These are phyloP conservation scores for Panthera tigris DNA, from an alignment of 2,113 vertebrate species.

Conservation along the genomic window DNA sequence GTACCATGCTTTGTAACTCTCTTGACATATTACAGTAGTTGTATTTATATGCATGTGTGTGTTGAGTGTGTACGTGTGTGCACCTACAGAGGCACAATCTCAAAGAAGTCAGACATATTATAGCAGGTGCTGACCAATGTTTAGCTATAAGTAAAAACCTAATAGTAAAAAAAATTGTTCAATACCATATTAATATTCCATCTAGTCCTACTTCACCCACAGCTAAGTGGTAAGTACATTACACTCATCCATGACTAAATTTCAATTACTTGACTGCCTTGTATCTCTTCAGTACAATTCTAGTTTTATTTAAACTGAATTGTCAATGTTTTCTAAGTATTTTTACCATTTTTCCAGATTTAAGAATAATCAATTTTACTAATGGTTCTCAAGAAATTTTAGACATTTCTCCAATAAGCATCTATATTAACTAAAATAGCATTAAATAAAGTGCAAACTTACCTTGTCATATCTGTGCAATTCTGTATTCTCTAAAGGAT, in stretches of 20 bases:
- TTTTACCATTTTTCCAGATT: slow-evolving; percentile 55
- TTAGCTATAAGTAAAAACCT: slow-evolving; percentile 29
- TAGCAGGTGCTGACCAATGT: background rate
- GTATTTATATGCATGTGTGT: background rate
- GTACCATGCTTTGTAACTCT: background rate
- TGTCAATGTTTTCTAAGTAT: slow-evolving; percentile 64
- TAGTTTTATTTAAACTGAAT: slow-evolving; percentile 57
- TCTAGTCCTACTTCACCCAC: slow-evolving; percentile 2
- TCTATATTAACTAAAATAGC: slow-evolving; percentile 69
- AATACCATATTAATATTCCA: slow-evolving; percentile 49
- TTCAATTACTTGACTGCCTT: slow-evolving; percentile 51
- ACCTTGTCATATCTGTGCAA: slow-evolving; percentile 67
- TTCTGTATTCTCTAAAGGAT: slow-evolving; percentile 72
- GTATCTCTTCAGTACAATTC: background rate
- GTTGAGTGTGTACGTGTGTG: background rate
- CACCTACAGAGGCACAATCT: background rate
- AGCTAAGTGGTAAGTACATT: slow-evolving; percentile 54
- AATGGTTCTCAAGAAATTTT: slow-evolving; percentile 56
- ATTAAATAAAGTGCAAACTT: slow-evolving; percentile 69
- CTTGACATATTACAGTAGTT: background rate
- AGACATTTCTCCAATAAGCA: slow-evolving; percentile 64
- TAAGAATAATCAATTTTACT: slow-evolving; percentile 71
- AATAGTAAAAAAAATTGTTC: slow-evolving; percentile 7
- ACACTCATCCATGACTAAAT: slow-evolving; percentile 56
- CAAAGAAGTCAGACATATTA: slow-evolving; percentile 45